Evolutionary conservation across 2,888 invertebrate species (phyloP), one percentile per base, ranked within the genome.

Genomic region (Andrena minutula): DNA sequence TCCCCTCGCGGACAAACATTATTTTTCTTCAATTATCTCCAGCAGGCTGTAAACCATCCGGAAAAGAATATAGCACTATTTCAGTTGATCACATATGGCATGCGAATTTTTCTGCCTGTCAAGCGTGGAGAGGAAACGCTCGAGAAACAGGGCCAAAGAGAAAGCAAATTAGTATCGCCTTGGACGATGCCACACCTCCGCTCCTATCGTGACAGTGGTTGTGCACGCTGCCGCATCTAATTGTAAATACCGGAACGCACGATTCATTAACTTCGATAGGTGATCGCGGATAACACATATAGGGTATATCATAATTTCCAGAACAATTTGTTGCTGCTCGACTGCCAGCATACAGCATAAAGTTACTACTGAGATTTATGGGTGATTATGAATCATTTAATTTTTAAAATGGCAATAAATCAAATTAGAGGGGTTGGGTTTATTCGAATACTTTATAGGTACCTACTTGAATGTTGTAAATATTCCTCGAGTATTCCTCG

Each of bases 231-330:
- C 91, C 92, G 91, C 90, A 92, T 91, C 92, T 93, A 41, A 41
- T 41, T 41, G 41, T 41, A 93, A 93, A 90, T 90, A 91, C 92
- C 92, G 93, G 92, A 93, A 92, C 90, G 88, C 83, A 92, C 92
- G 92, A 92, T 91, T 92, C 93, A 92, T 93, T 93, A 92, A 93
- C 89, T 89, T 76, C 82, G 89, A 89, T 82, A 84, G 86, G 82
- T 87, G 88, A 84, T 88, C 85, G 83, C 80, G 74, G 74, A 65
- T 49, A 49, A 66, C 86, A 84, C 78, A 84, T 82, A 61, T 80
- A 84, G 53, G n/a, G n/a, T 41, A n/a, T 30, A 32, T 47, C 61
- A 77, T 66, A 66, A 77, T 65, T 65, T 41, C 41, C 10, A 23
- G 56, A 3, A 51, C 51, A n/a, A 51, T 51, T 51, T 20, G 20